Evolutionary conservation across 2,113 vertebrate genomes (phyloP).

Genomic region (Jaculus jaculus): DNA sequence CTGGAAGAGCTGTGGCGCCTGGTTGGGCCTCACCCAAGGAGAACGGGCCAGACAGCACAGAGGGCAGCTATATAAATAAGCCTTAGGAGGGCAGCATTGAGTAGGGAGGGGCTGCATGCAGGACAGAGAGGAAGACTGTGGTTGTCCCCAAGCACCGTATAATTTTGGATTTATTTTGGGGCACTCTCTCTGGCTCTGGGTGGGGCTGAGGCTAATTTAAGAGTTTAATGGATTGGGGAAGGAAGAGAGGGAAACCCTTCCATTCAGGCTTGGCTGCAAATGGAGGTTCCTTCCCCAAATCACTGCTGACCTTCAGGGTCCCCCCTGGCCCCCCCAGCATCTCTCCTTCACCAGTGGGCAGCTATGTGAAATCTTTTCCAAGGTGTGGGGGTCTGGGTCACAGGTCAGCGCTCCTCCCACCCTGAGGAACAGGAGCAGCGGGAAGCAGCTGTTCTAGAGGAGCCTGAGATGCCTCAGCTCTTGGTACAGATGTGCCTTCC

Average conservation of each 20-base stretch:
- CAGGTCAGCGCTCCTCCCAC: background rate
- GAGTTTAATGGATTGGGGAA: conserved; percentile 59
- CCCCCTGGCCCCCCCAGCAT: background rate
- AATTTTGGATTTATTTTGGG: conserved; percentile 77
- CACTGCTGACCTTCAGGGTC: background rate
- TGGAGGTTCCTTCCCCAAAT: background rate
- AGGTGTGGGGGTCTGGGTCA: background rate
- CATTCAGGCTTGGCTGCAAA: background rate
- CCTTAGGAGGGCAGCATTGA: background rate
- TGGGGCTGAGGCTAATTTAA: conserved; percentile 67
- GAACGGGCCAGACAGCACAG: conserved; percentile 37
- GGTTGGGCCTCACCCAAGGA: conserved; percentile 29
- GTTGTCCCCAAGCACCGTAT: conserved; percentile 63
- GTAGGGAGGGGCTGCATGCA: background rate
- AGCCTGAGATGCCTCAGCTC: background rate
- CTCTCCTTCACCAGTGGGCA: background rate
- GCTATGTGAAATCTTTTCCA: background rate
- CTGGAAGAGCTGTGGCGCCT: background rate
- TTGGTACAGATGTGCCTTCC: background rate
- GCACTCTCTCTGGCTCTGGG: conserved; percentile 53
- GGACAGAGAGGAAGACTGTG: conserved; percentile 39
- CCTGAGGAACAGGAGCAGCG: too few species aligned
- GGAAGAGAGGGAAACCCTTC: conserved; percentile 24
- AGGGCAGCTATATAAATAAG: conserved; percentile 66
- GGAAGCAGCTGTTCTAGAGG: background rate